Conservation (phyloP, 2,888 invertebrate species). For the Myopa tessellatipennis region DNA sequence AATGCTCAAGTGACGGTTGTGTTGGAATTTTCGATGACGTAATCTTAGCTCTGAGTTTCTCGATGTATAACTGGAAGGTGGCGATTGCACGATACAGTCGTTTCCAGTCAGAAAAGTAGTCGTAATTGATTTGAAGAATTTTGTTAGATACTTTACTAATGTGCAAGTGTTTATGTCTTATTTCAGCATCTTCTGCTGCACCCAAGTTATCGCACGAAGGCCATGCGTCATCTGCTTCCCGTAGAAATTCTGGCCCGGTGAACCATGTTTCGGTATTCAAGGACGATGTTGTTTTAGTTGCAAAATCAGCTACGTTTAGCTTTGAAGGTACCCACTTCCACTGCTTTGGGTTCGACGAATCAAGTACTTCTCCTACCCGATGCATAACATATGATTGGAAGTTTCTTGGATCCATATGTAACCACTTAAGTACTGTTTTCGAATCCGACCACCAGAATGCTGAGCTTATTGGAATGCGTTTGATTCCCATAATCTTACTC, state of each 20-base stretch:
- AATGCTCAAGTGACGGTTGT: slow-evolving; percentile 16
- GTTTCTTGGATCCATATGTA: slow-evolving; percentile 41
- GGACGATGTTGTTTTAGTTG: slow-evolving; percentile 40
- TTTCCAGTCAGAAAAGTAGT: slow-evolving; percentile 44
- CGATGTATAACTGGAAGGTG: slow-evolving; percentile 35
- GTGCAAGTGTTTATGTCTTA: slow-evolving; percentile 4
- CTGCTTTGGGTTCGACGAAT: slow-evolving; percentile 38
- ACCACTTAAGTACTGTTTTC: slow-evolving; percentile 43
- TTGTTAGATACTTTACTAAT: not conserved
- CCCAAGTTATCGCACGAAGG: slow-evolving; percentile 39
- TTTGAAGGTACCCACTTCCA: slow-evolving; percentile 45
- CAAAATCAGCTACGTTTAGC: slow-evolving; percentile 40
- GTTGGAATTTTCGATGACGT: not conserved
- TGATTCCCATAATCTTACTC: slow-evolving; percentile 12
- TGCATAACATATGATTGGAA: slow-evolving; percentile 42
- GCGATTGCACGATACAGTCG: slow-evolving; percentile 39
- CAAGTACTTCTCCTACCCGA: slow-evolving; percentile 44
- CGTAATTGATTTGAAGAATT: slow-evolving; percentile 21
- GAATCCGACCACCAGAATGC: slow-evolving; percentile 35
- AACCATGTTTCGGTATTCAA: slow-evolving; percentile 35
- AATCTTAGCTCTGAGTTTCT: slow-evolving; percentile 18
- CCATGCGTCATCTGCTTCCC: slow-evolving; percentile 23
- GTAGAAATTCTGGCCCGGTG: slow-evolving; percentile 37
- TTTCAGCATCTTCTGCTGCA: slow-evolving; percentile 8
- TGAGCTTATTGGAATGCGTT: slow-evolving; percentile 21